Conservation (phyloP, 2,797 vertebrate species). For the Molossus molossus region DNA sequence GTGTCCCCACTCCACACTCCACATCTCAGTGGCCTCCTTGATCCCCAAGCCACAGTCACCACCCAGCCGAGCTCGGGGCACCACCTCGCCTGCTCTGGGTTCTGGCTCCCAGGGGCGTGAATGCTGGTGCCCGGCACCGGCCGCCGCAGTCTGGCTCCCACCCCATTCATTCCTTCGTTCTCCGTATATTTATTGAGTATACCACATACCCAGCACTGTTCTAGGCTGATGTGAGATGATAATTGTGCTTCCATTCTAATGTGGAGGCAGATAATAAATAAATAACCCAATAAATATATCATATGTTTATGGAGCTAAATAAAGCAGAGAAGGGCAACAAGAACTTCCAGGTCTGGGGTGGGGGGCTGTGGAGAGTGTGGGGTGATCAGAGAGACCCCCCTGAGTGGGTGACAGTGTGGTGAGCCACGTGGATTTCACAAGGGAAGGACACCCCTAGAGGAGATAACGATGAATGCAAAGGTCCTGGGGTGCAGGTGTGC, state of each 20-base stretch:
- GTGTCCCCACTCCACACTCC: accelerated
- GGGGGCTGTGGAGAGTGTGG: background rate
- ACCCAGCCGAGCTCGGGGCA: background rate
- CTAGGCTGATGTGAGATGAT: background rate
- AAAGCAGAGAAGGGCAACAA: no score
- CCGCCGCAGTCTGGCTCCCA: background rate
- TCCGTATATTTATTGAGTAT: background rate
- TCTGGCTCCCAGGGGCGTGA: background rate
- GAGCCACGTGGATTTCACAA: background rate
- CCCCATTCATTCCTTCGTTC: background rate
- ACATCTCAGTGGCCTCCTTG: background rate
- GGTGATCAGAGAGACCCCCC: background rate
- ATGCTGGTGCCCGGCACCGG: background rate
- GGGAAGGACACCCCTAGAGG: background rate
- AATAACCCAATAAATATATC: background rate
- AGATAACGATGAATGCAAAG: background rate
- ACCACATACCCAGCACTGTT: background rate
- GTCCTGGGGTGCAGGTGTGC: background rate
- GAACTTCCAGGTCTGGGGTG: background rate
- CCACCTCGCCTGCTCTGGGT: accelerated
- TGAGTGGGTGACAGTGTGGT: no score
- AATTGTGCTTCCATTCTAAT: background rate
- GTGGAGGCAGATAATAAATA: background rate
- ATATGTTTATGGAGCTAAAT: background rate
- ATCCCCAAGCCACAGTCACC: background rate